Evolutionary conservation across 1,140 invertebrate genomes (phyloP).

Genomic region (Phocides pigmalion): DNA sequence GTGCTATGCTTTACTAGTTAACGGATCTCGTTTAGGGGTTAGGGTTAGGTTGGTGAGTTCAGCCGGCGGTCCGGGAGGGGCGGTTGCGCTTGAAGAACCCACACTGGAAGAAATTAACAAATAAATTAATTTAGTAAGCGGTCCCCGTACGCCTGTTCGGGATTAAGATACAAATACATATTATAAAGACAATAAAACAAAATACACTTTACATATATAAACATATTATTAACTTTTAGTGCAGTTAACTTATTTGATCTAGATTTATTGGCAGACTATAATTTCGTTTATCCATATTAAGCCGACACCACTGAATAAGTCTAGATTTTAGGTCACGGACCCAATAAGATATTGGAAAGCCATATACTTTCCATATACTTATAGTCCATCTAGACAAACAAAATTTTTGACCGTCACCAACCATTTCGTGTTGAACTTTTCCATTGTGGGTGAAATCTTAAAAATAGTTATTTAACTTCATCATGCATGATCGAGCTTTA

Average conservation of each 20-base stretch:
- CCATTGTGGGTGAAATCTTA: not conserved
- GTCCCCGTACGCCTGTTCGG: not conserved
- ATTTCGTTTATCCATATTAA: not conserved
- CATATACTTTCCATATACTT: too few relatives aligned
- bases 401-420: not conserved
- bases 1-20: conserved; percentile 6
- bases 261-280: not conserved
- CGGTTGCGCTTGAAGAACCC: conserved; percentile 97
- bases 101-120: conserved; percentile 85
- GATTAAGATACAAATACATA: conserved; percentile 23
- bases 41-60: conserved; percentile 18
- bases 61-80: conserved; percentile 88
- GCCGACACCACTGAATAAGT: not conserved
- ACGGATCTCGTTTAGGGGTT: conserved; percentile 18
- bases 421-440: not conserved
- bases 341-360: too few relatives aligned
- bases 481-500: not conserved
- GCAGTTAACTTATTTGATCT: conserved; percentile 5
- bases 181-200: conserved; percentile 1
- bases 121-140: conserved; percentile 23
- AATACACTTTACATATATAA: conserved; percentile 4
- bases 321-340: too few relatives aligned
- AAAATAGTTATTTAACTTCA: not conserved
- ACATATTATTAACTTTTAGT: conserved; percentile 9
- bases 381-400: not conserved